Evolutionary conservation across 2,888 invertebrate genomes (phyloP), one percentile per base, ranked within the genome.

Genomic region (Stegophylla sp.): DNA sequence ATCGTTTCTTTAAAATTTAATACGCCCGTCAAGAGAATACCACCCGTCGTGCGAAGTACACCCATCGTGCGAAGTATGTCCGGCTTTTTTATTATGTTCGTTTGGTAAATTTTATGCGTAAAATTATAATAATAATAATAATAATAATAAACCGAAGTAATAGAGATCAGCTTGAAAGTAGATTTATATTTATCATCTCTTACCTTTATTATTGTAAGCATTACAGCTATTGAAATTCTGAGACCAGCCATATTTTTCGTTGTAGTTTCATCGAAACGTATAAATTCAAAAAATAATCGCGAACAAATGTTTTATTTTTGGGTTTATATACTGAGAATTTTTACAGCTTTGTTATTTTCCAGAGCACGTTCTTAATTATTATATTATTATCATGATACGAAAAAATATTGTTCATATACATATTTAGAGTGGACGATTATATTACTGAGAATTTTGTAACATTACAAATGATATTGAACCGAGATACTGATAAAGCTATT

Each of bases 311-410:
- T 41, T 63, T 34, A 7, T 28, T 67, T n/a, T 28, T 15, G 9
- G 5, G 63, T 23, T 63, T 74, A 74, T 41, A 74, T 63, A 74
- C 63, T 17, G 12, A 51, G 12, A 17, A 48, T 9, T 34, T 17
- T 23, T 41, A 17, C 9, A 12, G 26, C 7, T 61, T 41, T 28
- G 15, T 23, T 63, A 34, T 63, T 51, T 20, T 20, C 23, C 12
- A 17, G 15, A 34, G 28, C 74, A 34, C 63, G 48, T 63, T 74
- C 15, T 26, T 26, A 41, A 34, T 20, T 34, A 61, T 13, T 45
- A n/a, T n/a, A n/a, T n/a, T n/a, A n/a, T 34, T 15, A 61, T n/a
- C n/a, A 3, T 15, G 20, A 28, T 61, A n/a, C n/a, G 59, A 17
- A 41, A 59, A 61, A 51, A 17, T 63, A 4, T 20, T 41, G 34